Percentiles rank a stretch among this genome's conserved stretches.
Evolutionary conservation across 2,888 invertebrate species (phyloP).

Genomic region (Eucera pruinosa): DNA sequence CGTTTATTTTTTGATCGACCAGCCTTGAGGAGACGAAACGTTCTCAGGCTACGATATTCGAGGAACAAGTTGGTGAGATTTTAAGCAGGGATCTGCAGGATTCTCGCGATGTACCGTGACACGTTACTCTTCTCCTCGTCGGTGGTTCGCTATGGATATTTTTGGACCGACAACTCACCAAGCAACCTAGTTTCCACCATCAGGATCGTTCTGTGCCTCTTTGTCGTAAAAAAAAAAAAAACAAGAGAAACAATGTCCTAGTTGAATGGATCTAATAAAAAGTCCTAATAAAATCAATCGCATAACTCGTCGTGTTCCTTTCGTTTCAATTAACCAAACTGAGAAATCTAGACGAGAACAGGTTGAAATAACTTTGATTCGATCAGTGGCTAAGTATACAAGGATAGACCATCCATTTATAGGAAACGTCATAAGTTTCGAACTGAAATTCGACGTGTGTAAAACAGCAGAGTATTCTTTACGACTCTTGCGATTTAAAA

Average conservation of each 20-base stretch:
- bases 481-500: too few species aligned
- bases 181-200: conserved; percentile 70
- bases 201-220: conserved; percentile 54
- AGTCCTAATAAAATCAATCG: too few species aligned
- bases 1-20: conserved; percentile 51
- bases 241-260: background rate
- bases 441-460: too few species aligned
- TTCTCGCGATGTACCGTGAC: conserved; percentile 60
- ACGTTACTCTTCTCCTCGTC: conserved; percentile 65
- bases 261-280: background rate
- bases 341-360: background rate
- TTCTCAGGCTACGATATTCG: too few species aligned
- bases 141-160: conserved; percentile 68
- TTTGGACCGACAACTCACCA: conserved; percentile 72
- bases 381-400: too few species aligned
- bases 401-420: too few species aligned
- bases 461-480: too few species aligned
- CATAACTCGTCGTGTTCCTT: too few species aligned
- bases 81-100: conserved; percentile 35
- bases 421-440: too few species aligned
- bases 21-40: conserved; percentile 35
- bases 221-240: conserved; percentile 35
- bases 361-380: too few species aligned
- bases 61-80: conserved; percentile 18
- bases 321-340: background rate